These are phyloP conservation scores for Dendrocopos noguchii DNA, from an alignment of 2,113 vertebrate genomes.

Conservation along the genomic window DNA sequence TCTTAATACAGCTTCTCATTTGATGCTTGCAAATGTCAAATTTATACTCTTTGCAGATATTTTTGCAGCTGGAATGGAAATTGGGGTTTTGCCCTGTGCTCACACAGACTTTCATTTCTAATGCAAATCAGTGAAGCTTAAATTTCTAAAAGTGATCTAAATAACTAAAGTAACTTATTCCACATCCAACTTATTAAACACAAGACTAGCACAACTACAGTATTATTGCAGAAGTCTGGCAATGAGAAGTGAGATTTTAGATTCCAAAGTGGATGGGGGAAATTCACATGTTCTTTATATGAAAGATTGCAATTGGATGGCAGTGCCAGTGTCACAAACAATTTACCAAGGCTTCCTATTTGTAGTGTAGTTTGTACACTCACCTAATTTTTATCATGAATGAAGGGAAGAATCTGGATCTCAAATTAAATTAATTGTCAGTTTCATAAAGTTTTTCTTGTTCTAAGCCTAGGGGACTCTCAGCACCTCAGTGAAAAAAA, in stretches of 20 bases:
- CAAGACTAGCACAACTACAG: background rate
- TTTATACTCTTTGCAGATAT: background rate
- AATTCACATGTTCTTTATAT: background rate
- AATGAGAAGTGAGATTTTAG: background rate
- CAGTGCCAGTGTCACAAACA: background rate
- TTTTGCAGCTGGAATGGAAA: slow-evolving; percentile 1
- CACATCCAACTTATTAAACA: background rate
- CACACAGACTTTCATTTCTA: background rate
- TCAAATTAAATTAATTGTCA: background rate
- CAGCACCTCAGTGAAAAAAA: background rate
- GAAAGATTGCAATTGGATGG: background rate
- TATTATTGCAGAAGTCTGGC: background rate
- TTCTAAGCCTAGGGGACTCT: accelerated
- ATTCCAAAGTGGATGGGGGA: background rate
- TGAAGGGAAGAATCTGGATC: background rate
- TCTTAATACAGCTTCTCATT: background rate
- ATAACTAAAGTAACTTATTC: background rate
- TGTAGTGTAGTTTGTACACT: background rate
- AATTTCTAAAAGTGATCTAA: background rate
- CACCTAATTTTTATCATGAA: background rate
- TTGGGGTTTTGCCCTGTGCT: background rate
- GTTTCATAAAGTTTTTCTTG: background rate
- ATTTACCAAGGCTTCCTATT: background rate
- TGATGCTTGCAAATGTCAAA: background rate
- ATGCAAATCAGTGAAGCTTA: background rate